Evolutionary conservation across 2,888 invertebrate genomes (phyloP), one percentile per base, ranked within the genome.

Genomic region (Eretmocerus hayati): DNA sequence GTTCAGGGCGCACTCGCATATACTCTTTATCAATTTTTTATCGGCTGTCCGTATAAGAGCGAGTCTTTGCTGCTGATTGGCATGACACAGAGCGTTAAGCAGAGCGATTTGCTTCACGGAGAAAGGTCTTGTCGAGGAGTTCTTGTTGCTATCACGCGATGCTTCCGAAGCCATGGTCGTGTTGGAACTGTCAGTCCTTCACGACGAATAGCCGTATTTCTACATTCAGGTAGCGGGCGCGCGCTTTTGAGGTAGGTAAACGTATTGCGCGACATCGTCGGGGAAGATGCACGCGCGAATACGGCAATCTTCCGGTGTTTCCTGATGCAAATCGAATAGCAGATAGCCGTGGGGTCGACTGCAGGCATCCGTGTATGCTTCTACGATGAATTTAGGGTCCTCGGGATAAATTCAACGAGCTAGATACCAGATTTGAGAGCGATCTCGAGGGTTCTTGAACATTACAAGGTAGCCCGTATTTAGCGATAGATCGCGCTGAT

Each of bases 361-460:
- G 1, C 6, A 6, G 6, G 41, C 41, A 41, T 41, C 31, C 2
- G 31, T 26, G 15, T 33, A 33, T n/a, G 30, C 30, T 13, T 41
- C 41, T 15, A n/a, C 31, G 41, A 16, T 19, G 18, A 41, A 41
- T 30, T 19, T 11, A 13, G 41, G 9, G 22, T 18, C 2, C 4
- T 41, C 30, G 18, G 26, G 19, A 26, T 16, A 18, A 3, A 31
- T 4, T 18, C 31, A 31, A 21, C 41, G 13, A n/a, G 41, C 18
- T n/a, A 33, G 1, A n/a, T 33, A n/a, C 5, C 15, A 5, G 9
- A 41, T 30, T 13, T 30, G 41, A 26, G 31, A 26, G 13, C 31
- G 31, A 13, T 41, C 41, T 1, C 41, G 18, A 9, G 41, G 19
- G 20, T 41, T 41, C 18, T 31, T 41, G 6, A 41, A 41, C 23